These are phyloP conservation scores for Arizona elegans DNA, from an alignment of 2,113 vertebrate species.

Conservation along the genomic window DNA sequence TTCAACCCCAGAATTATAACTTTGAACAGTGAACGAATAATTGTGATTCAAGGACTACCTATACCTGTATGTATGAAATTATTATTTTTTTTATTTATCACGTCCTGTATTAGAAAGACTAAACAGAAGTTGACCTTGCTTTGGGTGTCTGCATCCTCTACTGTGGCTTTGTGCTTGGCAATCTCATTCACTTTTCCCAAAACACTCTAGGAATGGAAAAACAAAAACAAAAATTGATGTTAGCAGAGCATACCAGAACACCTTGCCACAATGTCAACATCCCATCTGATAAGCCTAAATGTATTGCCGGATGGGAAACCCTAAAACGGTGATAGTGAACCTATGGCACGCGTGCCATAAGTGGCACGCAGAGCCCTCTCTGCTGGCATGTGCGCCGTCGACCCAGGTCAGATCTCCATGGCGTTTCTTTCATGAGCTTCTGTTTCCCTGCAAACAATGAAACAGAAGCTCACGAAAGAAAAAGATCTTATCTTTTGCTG, in stretches of 20 bases:
- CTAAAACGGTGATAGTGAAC: too few relatives aligned
- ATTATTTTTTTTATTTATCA: background rate
- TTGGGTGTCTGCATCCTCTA: constrained; percentile 91
- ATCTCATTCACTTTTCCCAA: constrained; percentile 96
- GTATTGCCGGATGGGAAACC: background rate
- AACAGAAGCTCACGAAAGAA: too few relatives aligned
- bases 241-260: background rate
- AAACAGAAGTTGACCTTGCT: constrained; percentile 78
- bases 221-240: background rate
- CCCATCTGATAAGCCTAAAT: background rate
- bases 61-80: background rate
- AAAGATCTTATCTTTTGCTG: too few relatives aligned
- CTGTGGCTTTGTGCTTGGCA: constrained; percentile 89
- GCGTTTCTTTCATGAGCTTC: too few relatives aligned
- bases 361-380: too few relatives aligned
- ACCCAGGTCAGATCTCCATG: too few relatives aligned
- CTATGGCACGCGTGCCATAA: too few relatives aligned
- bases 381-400: too few relatives aligned
- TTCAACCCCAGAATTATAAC: background rate
- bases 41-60: background rate
- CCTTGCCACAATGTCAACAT: background rate
- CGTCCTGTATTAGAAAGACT: background rate
- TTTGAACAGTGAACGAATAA: background rate
- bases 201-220: constrained; percentile 76
- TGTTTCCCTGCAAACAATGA: too few relatives aligned